These are phyloP conservation scores for Sceliomorpha sp. DNA, from an alignment of 2,888 invertebrate species.

Conservation along the genomic window DNA sequence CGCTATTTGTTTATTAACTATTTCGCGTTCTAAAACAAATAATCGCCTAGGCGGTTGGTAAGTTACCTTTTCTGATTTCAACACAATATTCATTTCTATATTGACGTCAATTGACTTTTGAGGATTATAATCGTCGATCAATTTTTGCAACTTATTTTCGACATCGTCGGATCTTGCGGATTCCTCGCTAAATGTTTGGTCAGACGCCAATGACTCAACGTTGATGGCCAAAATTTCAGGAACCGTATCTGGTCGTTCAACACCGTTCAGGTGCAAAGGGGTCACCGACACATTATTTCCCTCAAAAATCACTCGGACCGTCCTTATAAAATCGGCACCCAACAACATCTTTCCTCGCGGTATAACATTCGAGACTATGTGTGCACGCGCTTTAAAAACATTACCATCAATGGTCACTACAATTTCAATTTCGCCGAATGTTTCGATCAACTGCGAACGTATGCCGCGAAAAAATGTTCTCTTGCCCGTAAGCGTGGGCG, in stretches of 20 bases:
- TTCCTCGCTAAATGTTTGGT: neutral
- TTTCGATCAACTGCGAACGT: constrained; percentile 11
- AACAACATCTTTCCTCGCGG: constrained; percentile 8
- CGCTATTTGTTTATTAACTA: constrained; percentile 3
- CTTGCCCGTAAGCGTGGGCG: neutral
- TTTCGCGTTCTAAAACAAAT: constrained; percentile 3
- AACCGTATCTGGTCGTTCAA: neutral
- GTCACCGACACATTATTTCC: constrained; percentile 4
- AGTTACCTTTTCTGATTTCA: no score
- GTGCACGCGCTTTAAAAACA: neutral
- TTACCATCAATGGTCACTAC: neutral
- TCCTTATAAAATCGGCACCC: constrained; percentile 14
- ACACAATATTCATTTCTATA: no score
- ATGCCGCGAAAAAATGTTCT: constrained; percentile 16
- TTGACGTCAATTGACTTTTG: constrained; percentile 6
- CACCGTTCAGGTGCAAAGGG: neutral
- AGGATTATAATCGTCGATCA: no score
- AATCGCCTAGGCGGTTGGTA: no score
- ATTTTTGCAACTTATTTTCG: constrained; percentile 3
- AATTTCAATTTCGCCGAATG: constrained; percentile 11
- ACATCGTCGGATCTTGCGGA: neutral
- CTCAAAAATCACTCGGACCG: neutral
- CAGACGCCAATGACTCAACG: constrained; percentile 1
- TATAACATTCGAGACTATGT: constrained; percentile 6
- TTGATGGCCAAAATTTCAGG: constrained; percentile 7